phyloP scores from a whole-genome alignment of 2,797 vertebrate species.

The Poeciliopsis infans region DNA sequence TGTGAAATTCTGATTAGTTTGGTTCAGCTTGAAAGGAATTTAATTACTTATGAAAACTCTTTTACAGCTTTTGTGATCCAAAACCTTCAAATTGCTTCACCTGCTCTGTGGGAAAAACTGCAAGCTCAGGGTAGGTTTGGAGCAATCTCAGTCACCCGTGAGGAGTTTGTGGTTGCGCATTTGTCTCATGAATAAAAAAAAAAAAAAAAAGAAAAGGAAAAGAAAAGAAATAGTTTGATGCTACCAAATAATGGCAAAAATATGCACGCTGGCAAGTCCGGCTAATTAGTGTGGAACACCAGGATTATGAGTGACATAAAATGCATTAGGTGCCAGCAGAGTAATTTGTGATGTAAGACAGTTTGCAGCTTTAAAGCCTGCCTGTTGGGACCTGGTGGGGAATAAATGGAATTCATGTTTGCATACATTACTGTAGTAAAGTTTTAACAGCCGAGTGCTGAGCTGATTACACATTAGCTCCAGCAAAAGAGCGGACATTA shows the following conservation, averaged over 20 bases:
- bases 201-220: not conserved
- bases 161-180: conserved; percentile 31
- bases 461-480: conserved; percentile 77
- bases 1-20: conserved; percentile 17
- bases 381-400: conserved; percentile 76
- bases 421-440: conserved; percentile 80
- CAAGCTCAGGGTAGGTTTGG: conserved; percentile 38
- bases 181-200: conserved; percentile 30
- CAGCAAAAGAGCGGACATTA: conserved; percentile 72
- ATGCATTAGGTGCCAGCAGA: conserved; percentile 76
- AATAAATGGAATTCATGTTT: conserved; percentile 81
- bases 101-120: conserved; percentile 19
- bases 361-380: conserved; percentile 80
- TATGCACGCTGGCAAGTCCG: conserved; percentile 73
- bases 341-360: conserved; percentile 80
- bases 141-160: conserved; percentile 41
- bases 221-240: conserved; percentile 57
- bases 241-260: conserved; percentile 75
- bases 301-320: conserved; percentile 84
- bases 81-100: conserved; percentile 14
- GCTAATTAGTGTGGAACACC: conserved; percentile 80
- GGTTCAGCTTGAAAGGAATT: conserved; percentile 28
- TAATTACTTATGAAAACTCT: conserved; percentile 43
- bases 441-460: conserved; percentile 73
- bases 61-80: conserved; percentile 38